A percentile compares a stretch with the other conserved stretches of the same genome.
phyloP scores from a whole-genome alignment of 2,888 invertebrate genomes.

The Chrysolina oricalcia region DNA sequence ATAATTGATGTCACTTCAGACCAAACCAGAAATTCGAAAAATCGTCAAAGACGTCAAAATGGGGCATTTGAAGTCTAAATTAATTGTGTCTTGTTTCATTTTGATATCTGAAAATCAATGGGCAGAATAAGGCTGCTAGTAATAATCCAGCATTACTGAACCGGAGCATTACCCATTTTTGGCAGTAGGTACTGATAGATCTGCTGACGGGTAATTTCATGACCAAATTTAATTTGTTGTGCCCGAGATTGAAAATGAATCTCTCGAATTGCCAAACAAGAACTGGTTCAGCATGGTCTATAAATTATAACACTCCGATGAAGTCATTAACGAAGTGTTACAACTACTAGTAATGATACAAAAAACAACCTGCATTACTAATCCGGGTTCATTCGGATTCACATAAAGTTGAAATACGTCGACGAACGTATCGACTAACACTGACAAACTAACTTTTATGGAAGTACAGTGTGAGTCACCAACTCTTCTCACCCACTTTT shows the following conservation, averaged over 20 bases:
- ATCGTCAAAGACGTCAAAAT: too few species aligned
- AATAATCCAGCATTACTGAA: too few species aligned
- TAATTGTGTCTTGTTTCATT: too few species aligned
- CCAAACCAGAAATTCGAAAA: too few species aligned
- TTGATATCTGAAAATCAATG: too few species aligned
- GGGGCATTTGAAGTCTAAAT: too few species aligned
- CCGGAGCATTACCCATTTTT: neutral
- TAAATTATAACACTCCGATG: conserved; percentile 25
- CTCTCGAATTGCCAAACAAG: conserved; percentile 19
- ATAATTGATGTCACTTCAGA: too few species aligned
- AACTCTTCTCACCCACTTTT: too few species aligned
- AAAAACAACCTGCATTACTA: conserved; percentile 9
- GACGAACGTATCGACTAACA: neutral
- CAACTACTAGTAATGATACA: conserved; percentile 20
- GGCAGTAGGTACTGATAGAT: conserved; percentile 9
- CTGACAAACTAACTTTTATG: neutral
- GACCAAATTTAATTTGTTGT: conserved; percentile 11
- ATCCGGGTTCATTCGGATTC: conserved; percentile 17
- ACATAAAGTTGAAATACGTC: conserved; percentile 7
- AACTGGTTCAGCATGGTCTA: conserved; percentile 7
- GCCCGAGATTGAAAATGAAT: conserved; percentile 18
- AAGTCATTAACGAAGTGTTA: conserved; percentile 30
- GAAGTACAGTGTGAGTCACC: too few species aligned
- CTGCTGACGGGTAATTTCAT: neutral
- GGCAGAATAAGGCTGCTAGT: too few species aligned